Evolutionary conservation across 2,113 vertebrate genomes (phyloP), one percentile per base, ranked within the genome.

Genomic region (Thamnaconus septentrionalis): DNA sequence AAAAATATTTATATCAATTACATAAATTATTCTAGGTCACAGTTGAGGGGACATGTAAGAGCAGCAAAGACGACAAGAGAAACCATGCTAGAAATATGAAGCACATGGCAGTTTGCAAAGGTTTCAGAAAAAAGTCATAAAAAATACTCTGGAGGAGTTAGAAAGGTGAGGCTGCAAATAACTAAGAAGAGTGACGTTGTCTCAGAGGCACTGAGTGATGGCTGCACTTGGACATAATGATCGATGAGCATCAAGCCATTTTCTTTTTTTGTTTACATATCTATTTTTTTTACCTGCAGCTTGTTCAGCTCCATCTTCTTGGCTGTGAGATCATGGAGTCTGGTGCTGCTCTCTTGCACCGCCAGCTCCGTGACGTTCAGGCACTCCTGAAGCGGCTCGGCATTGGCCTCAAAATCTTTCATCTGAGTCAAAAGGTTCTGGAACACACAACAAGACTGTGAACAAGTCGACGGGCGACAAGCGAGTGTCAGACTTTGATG

Each of bases 391-490:
- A 99, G 87, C 41, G 97, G 97, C 56, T 95, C 94, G 0, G 93
- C 93, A 45, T 92, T 93, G 0, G 92, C 89, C 90, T 99, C 97
- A 0, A 99, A 98, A 69, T 98, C 96, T 77, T 94, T 95, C 96
- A 99, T 98, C 82, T 97, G 96, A 64, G 91, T 88, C 84, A 95
- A 91, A 40, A 99, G 89, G 69, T 92, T 96, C 97, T 99, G 65
- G 57, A 65, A 76, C 6, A 66, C 44, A 66, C 39, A 48, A 40
- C 6, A 56, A 0, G 6, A 41, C 18, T 5, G 42, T 4, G 1
- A 49, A 45, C 5, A 41, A 6, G 59, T 5, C 7, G 0, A 8
- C 53, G 9, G 40, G 47, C 31, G 42, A 59, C 0, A 45, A 11
- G n/a, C 1, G 4, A 50, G 3, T 4, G 57, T 60, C 8, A 45